phyloP scores from a whole-genome alignment of 2,888 invertebrate species.

The Plagodis pulveraria region DNA sequence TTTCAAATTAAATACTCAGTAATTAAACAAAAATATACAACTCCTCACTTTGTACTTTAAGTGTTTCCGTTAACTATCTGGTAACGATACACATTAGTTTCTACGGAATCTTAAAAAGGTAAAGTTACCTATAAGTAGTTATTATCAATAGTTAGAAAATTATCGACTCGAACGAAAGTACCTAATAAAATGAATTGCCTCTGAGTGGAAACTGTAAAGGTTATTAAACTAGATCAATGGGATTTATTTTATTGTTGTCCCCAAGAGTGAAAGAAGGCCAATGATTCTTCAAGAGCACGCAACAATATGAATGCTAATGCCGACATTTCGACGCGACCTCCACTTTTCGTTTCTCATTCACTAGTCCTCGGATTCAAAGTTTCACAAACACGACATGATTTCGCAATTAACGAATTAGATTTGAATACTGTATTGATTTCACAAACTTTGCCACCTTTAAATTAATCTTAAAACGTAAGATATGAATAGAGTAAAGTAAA shows the following conservation, averaged over 20 bases:
- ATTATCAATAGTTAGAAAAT: too few species aligned
- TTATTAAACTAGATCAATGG: conserved; percentile 33
- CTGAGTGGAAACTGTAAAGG: conserved; percentile 25
- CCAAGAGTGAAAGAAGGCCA: conserved; percentile 35
- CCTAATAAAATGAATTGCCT: conserved; percentile 15
- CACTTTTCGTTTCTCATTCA: conserved; percentile 61
- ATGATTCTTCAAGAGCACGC: conserved; percentile 28
- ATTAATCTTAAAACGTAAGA: conserved; percentile 8
- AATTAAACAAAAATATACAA: too few species aligned
- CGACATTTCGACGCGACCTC: conserved; percentile 66
- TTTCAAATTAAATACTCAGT: too few species aligned
- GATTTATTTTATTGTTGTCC: conserved; percentile 28
- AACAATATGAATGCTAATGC: conserved; percentile 69
- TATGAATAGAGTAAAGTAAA: conserved; percentile 23
- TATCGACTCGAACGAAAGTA: too few species aligned
- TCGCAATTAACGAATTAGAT: conserved; percentile 55
- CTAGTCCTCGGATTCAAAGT: conserved; percentile 51
- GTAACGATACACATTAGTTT: too few species aligned
- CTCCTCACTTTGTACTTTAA: too few species aligned
- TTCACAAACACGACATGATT: conserved; percentile 55
- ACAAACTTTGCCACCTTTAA: conserved; percentile 40
- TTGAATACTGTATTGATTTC: conserved; percentile 49
- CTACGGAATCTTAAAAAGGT: too few species aligned
- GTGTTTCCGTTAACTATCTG: too few species aligned
- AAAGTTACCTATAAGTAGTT: too few species aligned